phyloP scores from a whole-genome alignment of 2,113 vertebrate species.

The Cyprinus carpio region DNA sequence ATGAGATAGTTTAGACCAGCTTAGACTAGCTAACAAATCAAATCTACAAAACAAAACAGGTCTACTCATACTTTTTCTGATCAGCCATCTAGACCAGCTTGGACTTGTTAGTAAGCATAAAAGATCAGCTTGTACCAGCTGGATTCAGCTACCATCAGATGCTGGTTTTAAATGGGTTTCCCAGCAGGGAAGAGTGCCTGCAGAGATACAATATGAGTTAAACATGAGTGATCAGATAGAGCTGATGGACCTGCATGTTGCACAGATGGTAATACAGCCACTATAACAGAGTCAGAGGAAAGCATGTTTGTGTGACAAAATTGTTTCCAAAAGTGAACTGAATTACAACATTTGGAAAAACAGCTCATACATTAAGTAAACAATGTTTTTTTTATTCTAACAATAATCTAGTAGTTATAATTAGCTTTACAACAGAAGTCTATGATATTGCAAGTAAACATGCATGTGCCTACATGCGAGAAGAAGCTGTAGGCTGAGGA shows the following conservation, averaged over 20 bases:
- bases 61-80: not conserved
- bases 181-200: conserved; percentile 3
- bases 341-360: not conserved
- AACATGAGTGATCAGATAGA: not conserved
- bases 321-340: not conserved
- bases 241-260: not conserved
- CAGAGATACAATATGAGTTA: conserved; percentile 2
- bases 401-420: not conserved
- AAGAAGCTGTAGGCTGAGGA: conserved; percentile 59
- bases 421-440: not conserved
- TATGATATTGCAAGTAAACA: not conserved
- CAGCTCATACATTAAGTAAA: not conserved
- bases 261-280: not conserved
- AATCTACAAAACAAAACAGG: not conserved
- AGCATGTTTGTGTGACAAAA: not conserved
- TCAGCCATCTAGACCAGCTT: not conserved
- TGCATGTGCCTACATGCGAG: not conserved
- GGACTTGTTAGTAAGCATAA: not conserved
- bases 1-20: not conserved
- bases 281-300: not conserved
- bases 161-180: not conserved
- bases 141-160: not conserved
- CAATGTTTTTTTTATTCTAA: not conserved
- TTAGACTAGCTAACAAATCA: not conserved
- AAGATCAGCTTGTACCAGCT: not conserved